A percentile compares a stretch with the other conserved stretches of the same genome.
Conservation (phyloP, 2,797 vertebrate genomes). For the Anguilla megastoma region DNA sequence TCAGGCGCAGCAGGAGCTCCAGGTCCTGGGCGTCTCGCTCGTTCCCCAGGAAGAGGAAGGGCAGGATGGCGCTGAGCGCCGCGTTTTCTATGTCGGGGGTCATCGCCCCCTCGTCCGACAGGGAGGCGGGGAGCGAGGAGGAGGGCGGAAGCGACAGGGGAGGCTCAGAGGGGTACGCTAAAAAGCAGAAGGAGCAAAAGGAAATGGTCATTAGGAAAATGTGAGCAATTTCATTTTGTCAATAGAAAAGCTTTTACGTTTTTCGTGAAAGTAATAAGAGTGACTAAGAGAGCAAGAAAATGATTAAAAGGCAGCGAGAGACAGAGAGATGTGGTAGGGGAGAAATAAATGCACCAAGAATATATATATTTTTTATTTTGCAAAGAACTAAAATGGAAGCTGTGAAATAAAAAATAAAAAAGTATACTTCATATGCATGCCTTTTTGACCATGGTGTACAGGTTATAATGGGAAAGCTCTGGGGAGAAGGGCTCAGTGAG, state of each 20-base stretch:
- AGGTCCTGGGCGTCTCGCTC: conserved; percentile 83
- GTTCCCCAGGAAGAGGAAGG: conserved; percentile 83
- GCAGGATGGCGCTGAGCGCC: conserved; percentile 80
- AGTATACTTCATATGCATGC: not conserved
- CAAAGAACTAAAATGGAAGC: not conserved
- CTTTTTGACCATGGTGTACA: not conserved
- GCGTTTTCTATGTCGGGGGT: conserved; percentile 84
- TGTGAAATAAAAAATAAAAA: not conserved
- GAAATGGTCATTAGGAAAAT: not conserved
- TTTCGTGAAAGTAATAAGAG: not conserved
- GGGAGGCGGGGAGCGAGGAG: conserved; percentile 71
- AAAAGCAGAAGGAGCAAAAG: not conserved
- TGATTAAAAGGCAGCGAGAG: not conserved
- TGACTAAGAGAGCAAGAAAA: not conserved
- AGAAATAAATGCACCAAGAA: not conserved
- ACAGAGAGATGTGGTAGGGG: not conserved
- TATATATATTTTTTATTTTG: not conserved
- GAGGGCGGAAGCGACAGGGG: conserved; percentile 71
- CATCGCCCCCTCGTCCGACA: conserved; percentile 74
- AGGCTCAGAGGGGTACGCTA: conserved; percentile 60
- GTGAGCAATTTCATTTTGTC: not conserved
- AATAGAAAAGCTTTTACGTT: not conserved
- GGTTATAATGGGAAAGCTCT: conserved; percentile 5
- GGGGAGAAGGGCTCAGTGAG: not conserved
- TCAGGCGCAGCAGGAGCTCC: conserved; percentile 75